Conservation (phyloP, 1,140 invertebrate genomes). For the Diprion similis region DNA sequence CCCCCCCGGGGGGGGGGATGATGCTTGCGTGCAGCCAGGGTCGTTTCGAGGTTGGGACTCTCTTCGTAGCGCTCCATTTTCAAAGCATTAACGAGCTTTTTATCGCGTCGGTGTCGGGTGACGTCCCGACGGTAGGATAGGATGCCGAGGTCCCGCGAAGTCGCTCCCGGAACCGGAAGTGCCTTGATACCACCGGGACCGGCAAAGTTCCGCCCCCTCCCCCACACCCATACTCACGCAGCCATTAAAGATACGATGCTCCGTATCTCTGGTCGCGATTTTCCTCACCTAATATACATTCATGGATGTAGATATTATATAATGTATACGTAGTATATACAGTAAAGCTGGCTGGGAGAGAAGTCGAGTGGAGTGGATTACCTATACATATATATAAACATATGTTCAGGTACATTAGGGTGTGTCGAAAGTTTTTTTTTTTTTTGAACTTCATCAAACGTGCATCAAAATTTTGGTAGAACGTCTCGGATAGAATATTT, state of each 20-base stretch:
- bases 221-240: not conserved
- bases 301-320: not conserved
- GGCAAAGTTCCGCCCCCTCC: not conserved
- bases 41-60: not conserved
- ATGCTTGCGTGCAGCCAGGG: not conserved
- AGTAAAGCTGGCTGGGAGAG: too few species aligned
- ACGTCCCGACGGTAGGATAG: not conserved
- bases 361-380: too few species aligned
- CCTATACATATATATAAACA: too few species aligned
- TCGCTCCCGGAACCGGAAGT: not conserved
- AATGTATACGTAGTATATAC: too few species aligned
- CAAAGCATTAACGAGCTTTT: slow-evolving; percentile 7
- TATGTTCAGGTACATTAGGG: too few species aligned
- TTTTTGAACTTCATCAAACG: too few species aligned
- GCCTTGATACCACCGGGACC: not conserved
- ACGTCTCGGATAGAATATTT: too few species aligned
- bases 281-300: not conserved
- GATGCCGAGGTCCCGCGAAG: not conserved
- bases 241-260: not conserved
- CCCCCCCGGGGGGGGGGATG: too few species aligned
- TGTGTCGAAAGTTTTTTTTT: too few species aligned
- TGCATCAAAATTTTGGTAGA: too few species aligned
- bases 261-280: not conserved
- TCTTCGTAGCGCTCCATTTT: not conserved
- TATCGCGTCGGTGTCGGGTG: not conserved